Evolutionary conservation across 2,113 vertebrate species (phyloP), one percentile per base, ranked within the genome.

Genomic region (Erinaceus europaeus): DNA sequence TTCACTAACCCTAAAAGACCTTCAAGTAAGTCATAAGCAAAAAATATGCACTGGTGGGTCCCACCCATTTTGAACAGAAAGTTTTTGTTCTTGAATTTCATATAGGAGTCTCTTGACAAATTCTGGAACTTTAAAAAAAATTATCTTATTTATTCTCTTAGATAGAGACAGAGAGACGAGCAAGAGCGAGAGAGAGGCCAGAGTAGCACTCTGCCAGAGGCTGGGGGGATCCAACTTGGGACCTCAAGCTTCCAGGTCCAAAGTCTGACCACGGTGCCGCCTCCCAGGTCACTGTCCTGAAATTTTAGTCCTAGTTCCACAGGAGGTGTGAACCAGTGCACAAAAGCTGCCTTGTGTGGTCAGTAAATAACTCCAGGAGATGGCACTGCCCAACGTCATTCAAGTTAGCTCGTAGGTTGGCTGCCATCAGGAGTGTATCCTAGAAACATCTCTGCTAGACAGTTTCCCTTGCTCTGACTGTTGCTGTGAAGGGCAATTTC

Each of bases 311-410:
- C 61, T 23, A 52, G 15, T n/a, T 27, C 11, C 62, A 25, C 13
- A 12, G 14, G 32, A 69, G 15, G 9, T 18, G 20, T 29, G 67
- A 75, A 18, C 40, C 42, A 10, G 5, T 21, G 73, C 6, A 69
- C 48, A 34, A 68, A 36, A 36, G 34, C 52, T 36, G 44, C 52
- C 73, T 90, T 82, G 67, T 83, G 32, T 40, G 67, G 15, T 44
- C 29, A 23, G 23, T 27, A 50, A 64, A 25, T 17, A 69, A 36
- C 29, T 12, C 40, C 27, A 21, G n/a, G 21, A 1, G 27, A 79
- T 7, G 21, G 2, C 5, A 11, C 17, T 21, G 52, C 18, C 67
- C 34, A 4, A 9, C 0, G 29, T 29, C 40, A 7, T 23, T 32
- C 5, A 25, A 42, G 17, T 1, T 4, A 36, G 25, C 12, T 1